Conservation (phyloP, 2,888 invertebrate species). For the Hemaris fuciformis region DNA sequence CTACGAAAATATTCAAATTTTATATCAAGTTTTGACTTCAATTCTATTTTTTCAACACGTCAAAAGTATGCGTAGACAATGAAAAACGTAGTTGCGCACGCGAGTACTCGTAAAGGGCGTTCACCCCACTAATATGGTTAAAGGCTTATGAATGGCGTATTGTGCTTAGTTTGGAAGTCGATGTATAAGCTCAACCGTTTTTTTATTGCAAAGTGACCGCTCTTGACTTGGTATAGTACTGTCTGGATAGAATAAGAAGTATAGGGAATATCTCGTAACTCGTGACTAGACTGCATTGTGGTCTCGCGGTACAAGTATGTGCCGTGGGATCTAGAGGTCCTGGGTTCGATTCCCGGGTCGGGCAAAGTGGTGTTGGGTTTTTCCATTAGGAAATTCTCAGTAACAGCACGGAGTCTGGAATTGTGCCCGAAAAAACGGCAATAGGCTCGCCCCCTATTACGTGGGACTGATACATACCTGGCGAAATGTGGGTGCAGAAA, state of each 20-base stretch:
- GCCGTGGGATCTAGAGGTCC: no score
- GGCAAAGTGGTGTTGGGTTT: no score
- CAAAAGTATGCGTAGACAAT: not conserved
- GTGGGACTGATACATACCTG: no score
- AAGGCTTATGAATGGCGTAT: conserved; percentile 54
- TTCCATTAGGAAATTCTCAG: no score
- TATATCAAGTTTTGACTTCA: not conserved
- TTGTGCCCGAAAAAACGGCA: no score
- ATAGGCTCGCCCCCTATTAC: no score
- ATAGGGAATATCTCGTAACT: not conserved
- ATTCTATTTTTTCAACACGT: conserved; percentile 5
- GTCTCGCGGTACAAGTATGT: no score
- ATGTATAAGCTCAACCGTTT: not conserved
- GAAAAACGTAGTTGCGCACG: conserved; percentile 32
- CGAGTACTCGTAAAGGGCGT: conserved; percentile 51
- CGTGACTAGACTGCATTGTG: no score
- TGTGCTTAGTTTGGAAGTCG: conserved; percentile 33
- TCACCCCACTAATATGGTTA: conserved; percentile 46
- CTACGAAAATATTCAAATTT: not conserved
- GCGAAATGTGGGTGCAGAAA: no score
- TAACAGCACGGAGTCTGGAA: no score
- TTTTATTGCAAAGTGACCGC: no score
- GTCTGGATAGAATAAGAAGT: not conserved
- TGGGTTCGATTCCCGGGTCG: no score
- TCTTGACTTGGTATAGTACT: not conserved